Conservation (phyloP, 2,113 vertebrate species). For the Myotis brandtii region DNA sequence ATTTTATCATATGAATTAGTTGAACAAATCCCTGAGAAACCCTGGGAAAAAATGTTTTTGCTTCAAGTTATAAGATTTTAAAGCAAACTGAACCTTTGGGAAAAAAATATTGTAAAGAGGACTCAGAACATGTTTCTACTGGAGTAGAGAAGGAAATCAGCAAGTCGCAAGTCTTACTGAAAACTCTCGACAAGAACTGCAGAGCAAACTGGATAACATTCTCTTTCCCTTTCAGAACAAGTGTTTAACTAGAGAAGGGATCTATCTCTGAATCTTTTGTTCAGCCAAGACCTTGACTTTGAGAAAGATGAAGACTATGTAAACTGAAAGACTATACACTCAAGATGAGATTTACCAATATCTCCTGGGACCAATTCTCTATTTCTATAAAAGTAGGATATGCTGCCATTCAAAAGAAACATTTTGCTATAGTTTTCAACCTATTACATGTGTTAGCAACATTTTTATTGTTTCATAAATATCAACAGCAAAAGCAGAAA, state of each 20-base stretch:
- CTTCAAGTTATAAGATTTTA: not conserved
- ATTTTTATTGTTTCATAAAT: conserved; percentile 17
- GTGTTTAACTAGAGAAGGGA: not conserved
- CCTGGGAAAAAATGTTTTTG: not conserved
- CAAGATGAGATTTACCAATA: not conserved
- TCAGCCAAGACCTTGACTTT: not conserved
- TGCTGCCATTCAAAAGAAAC: not conserved
- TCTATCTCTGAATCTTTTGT: not conserved
- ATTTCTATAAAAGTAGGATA: not conserved
- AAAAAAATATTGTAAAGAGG: not conserved
- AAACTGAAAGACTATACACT: not conserved
- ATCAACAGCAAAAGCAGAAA: not conserved
- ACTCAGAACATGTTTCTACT: not conserved
- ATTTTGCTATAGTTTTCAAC: not conserved
- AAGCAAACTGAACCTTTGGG: not conserved
- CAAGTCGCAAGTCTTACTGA: not conserved
- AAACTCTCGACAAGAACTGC: not conserved
- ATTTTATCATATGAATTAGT: not conserved
- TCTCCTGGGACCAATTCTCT: not conserved
- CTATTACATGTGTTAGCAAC: conserved; percentile 23
- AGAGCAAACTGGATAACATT: not conserved
- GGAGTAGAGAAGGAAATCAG: not conserved
- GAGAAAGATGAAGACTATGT: not conserved
- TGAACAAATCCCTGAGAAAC: not conserved
- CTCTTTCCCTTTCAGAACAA: not conserved